Evolutionary conservation across 2,797 vertebrate species (phyloP), one percentile per base, ranked within the genome.

Genomic region (Acanthurus tractus): DNA sequence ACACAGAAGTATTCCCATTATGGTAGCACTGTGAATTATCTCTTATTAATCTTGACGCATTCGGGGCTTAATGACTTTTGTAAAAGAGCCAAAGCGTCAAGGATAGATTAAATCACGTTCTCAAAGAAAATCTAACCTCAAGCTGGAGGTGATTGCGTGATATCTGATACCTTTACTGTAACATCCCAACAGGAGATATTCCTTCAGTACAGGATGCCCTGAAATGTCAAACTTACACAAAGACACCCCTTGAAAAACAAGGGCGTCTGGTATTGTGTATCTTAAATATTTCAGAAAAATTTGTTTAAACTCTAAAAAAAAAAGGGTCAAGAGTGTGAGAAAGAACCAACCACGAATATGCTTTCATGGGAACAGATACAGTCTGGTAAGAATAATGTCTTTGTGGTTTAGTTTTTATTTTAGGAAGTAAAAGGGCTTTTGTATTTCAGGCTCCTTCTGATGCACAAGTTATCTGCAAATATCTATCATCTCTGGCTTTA

Each of bases 11-110:
- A 86, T 92, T 88, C 84, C 82, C 84, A 90, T 92, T 91, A 91
- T 79, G 83, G 81, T 50, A 52, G 76, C 72, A 23, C 70, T 78
- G 81, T 81, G 86, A 86, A 91, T 91, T 90, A 91, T 94, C 88
- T 91, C 84, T 87, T 92, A 91, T 87, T 90, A 92, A 93, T 94
- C 91, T 92, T 77, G 74, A 42, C 6, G 44, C 82, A 85, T 86
- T 89, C 86, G 76, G 70, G 82, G 81, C 76, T 85, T 90, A 91
- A 93, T 89, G 89, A 92, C 88, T 87, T 90, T 81, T 86, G 85
- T 81, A 78, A 81, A 90, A 83, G 70, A 82, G 83, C 74, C 78
- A 86, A 79, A 63, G 76, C 82, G 79, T 92, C 91, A 92, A 93
- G 91, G 91, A 86, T 85, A 89, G 76, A 87, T 87, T 71, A 76